These are phyloP conservation scores for Chrysomela aeneicollis DNA, from an alignment of 2,888 invertebrate genomes.

Conservation along the genomic window DNA sequence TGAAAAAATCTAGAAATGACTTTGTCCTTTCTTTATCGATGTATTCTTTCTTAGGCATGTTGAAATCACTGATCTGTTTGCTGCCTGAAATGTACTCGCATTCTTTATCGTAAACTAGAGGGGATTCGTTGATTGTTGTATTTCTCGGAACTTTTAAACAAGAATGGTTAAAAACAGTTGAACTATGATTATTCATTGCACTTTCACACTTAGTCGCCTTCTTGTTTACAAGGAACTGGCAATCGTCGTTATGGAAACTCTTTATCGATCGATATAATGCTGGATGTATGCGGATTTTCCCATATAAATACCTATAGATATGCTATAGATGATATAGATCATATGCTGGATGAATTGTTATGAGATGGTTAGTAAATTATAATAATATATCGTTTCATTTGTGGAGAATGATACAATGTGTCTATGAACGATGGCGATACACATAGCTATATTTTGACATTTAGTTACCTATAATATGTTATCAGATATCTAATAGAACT, in stretches of 20 bases:
- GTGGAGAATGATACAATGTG: no score
- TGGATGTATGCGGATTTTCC: neutral
- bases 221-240: neutral
- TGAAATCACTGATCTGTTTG: slow-evolving; percentile 49
- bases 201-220: slow-evolving; percentile 18
- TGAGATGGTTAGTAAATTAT: no score
- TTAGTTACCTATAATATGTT: no score
- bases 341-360: no score
- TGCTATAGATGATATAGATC: no score
- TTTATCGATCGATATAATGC: slow-evolving; percentile 11
- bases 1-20: slow-evolving; percentile 75
- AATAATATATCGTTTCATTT: no score
- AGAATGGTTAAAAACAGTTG: slow-evolving; percentile 74
- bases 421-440: no score
- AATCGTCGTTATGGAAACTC: slow-evolving; percentile 17
- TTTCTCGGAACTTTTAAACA: slow-evolving; percentile 77
- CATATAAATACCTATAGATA: neutral
- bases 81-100: slow-evolving; percentile 56
- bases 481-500: no score
- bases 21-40: slow-evolving; percentile 64
- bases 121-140: slow-evolving; percentile 76
- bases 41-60: slow-evolving; percentile 53
- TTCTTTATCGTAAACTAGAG: slow-evolving; percentile 73
- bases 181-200: slow-evolving; percentile 61
- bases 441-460: no score